Percentiles rank a stretch among this genome's conserved stretches.
These are phyloP conservation scores for Chaunax sp. DNA, from an alignment of 2,797 vertebrate species.

Conservation along the genomic window DNA sequence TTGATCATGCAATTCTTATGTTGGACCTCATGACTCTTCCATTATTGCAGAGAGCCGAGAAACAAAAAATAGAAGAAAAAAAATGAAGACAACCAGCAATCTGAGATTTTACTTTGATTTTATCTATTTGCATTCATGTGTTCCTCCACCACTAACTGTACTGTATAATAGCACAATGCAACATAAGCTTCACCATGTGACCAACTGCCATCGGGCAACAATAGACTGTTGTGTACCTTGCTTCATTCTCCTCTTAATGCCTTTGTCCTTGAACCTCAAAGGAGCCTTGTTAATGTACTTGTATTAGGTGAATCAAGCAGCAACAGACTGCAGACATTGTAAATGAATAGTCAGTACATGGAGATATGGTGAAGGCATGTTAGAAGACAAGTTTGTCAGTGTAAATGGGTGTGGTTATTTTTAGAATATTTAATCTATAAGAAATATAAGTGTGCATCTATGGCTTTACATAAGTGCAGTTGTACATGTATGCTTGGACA, in stretches of 20 bases:
- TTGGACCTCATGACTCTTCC: conserved; percentile 43
- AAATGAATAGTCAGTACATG: conserved; percentile 79
- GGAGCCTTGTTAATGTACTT: conserved; percentile 74
- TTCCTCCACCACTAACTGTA: conserved; percentile 51
- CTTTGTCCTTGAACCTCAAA: conserved; percentile 76
- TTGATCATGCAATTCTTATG: conserved; percentile 59
- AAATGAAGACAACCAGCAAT: conserved; percentile 62
- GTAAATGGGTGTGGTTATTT: conserved; percentile 17
- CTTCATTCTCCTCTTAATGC: conserved; percentile 63
- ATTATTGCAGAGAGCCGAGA: conserved; percentile 44
- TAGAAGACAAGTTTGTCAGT: conserved; percentile 42
- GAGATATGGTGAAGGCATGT: conserved; percentile 57
- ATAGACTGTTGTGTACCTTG: conserved; percentile 34
- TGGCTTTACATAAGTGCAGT: conserved; percentile 14
- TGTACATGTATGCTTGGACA: conserved; percentile 13
- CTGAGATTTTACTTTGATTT: conserved; percentile 71
- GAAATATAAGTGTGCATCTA: neutral
- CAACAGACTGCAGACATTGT: conserved; percentile 60
- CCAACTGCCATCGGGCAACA: conserved; percentile 45
- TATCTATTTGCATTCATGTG: conserved; percentile 66
- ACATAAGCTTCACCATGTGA: conserved; percentile 35
- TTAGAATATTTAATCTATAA: conserved; percentile 5
- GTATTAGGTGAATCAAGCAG: conserved; percentile 74
- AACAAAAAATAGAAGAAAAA: conserved; percentile 10
- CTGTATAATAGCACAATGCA: conserved; percentile 45